Evolutionary conservation across 2,888 invertebrate species (phyloP), one percentile per base, ranked within the genome.

Genomic region (Scaptomyza tumidula): DNA sequence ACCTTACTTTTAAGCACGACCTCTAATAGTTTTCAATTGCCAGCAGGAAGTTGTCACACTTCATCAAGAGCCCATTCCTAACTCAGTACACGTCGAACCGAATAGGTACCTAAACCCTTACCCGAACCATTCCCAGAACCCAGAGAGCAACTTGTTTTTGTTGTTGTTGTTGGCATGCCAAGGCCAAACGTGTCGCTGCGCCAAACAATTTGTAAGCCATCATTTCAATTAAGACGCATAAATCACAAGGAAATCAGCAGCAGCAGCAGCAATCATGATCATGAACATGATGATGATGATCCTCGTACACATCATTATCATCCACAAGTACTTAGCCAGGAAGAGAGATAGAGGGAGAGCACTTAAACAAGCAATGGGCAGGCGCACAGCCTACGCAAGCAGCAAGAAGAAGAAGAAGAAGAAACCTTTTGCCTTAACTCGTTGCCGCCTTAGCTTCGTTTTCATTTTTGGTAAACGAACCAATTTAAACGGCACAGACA

Each of bases 211-310:
- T 88, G 88, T 86, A 74, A 85, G 80, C 85, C 86, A 84, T 86
- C 89, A 82, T 86, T 86, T 86, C 89, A 86, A 86, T 86, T 88
- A 86, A 88, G 85, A 79, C 73, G 85, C 85, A 88, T 85, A 88
- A 85, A 85, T 85, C 85, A 85, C 74, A 71, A 49, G 65, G 53
- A 86, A 85, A 88, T 81, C 87, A 83, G 80, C 77, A 77, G 62
- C 72, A 63, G 68, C 75, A 65, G 60, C 75, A 65, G 60, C 57
- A 43, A 43, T 54, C 24, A 71, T 61, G 52, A 48, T 49, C 0
- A 19, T 50, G 1, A 56, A 70, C 61, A 63, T 53, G 50, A 52
- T 49, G 19, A 46, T 61, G 37, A 37, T 54, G 33, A 27, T 46
- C 37, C 48, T 53, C 56, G 67, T 84, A 62, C 78, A 71, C 78